Conservation (phyloP, 2,113 vertebrate genomes). For the Pitta sordida region DNA sequence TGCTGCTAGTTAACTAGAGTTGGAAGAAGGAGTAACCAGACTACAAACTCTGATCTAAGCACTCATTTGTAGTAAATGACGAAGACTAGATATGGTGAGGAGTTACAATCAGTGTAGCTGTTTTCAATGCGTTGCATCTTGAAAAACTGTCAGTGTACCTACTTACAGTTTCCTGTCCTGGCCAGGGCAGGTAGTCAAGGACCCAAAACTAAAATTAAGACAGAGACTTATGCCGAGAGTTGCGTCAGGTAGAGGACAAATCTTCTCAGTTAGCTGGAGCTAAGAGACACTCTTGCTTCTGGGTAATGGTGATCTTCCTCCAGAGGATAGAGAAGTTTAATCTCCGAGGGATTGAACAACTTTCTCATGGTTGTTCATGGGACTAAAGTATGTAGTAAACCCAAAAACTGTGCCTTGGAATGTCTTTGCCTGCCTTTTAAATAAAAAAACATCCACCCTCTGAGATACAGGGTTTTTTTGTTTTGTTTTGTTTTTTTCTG, state of each 20-base stretch:
- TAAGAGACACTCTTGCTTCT: background rate
- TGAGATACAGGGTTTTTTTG: background rate
- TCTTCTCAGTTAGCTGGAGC: background rate
- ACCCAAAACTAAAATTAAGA: background rate
- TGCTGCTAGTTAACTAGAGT: background rate
- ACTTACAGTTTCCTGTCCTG: background rate
- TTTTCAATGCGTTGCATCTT: background rate
- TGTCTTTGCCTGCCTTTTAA: background rate
- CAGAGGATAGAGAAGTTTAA: background rate
- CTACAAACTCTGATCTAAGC: background rate
- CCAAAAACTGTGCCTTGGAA: background rate
- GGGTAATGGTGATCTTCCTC: background rate
- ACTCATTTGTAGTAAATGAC: background rate
- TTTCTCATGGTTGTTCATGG: background rate
- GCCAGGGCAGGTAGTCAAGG: background rate
- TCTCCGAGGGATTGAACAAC: background rate
- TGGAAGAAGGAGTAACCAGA: background rate
- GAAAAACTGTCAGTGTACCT: background rate
- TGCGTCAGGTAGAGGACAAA: background rate
- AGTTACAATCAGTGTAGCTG: background rate
- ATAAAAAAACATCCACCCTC: background rate
- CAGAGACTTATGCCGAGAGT: background rate
- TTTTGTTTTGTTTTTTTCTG: background rate
- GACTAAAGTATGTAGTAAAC: background rate
- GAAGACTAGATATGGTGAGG: background rate